A percentile compares a stretch with the other conserved stretches of the same genome.
Evolutionary conservation across 2,888 invertebrate genomes (phyloP).

Genomic region (Aradus depressus): DNA sequence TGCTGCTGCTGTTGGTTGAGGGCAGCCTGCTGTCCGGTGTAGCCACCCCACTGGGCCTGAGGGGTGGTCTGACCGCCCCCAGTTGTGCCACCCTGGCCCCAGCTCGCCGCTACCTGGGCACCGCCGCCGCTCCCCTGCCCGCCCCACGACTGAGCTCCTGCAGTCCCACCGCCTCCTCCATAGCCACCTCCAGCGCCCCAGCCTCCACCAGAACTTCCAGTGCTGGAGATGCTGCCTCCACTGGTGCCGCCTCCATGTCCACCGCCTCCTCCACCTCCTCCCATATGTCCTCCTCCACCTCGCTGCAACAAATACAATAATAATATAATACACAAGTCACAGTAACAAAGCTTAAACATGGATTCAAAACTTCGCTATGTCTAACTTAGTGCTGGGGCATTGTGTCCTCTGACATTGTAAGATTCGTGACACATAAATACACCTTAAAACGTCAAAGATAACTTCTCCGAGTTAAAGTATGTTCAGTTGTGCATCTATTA

Average conservation of each 20-base stretch:
- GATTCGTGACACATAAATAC: slow-evolving; percentile 34
- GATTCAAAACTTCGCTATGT: too few relatives aligned
- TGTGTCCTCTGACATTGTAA: too few relatives aligned
- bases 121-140: neutral
- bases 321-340: too few relatives aligned
- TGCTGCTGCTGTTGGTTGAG: slow-evolving; percentile 20
- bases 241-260: slow-evolving; percentile 31
- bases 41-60: slow-evolving; percentile 13
- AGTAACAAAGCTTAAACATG: too few relatives aligned
- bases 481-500: too few relatives aligned
- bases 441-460: too few relatives aligned
- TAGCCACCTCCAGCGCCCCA: slow-evolving; percentile 16
- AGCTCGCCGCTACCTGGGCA: neutral
- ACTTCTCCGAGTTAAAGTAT: too few relatives aligned
- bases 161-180: slow-evolving; percentile 2
- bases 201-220: slow-evolving; percentile 31
- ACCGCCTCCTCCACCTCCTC: slow-evolving; percentile 34
- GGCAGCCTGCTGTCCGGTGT: slow-evolving; percentile 13
- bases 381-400: too few relatives aligned
- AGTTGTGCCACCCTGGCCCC: slow-evolving; percentile 6
- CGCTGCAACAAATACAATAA: too few relatives aligned
- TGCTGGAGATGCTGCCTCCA: slow-evolving; percentile 26
- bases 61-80: slow-evolving; percentile 28
- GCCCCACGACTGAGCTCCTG: slow-evolving; percentile 4
- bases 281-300: slow-evolving; percentile 33